Conservation (phyloP, 2,888 invertebrate species). For the Microdon myrmicae region DNA sequence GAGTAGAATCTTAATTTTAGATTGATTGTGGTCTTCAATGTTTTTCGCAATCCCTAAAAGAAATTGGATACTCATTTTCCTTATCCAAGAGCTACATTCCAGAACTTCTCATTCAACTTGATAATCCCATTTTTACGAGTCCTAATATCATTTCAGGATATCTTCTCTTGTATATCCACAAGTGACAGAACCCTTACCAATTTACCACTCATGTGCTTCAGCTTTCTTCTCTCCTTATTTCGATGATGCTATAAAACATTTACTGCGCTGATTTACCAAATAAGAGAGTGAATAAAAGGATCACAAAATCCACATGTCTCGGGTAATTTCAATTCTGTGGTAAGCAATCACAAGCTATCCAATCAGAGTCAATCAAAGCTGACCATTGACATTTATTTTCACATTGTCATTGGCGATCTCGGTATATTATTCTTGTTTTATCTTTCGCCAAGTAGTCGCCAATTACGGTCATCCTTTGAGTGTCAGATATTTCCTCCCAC, state of each 20-base stretch:
- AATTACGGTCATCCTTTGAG: too few relatives aligned
- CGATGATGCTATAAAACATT: constrained; percentile 38
- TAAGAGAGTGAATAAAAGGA: constrained; percentile 10
- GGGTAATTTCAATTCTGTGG: background rate
- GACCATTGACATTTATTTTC: constrained; percentile 46
- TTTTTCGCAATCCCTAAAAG: too few relatives aligned
- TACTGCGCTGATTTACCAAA: constrained; percentile 28
- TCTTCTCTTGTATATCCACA: constrained; percentile 1
- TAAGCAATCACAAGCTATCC: constrained; percentile 16
- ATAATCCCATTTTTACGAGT: constrained; percentile 3
- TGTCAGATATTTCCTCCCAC: too few relatives aligned
- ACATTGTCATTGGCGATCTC: constrained; percentile 34
- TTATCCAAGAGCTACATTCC: too few relatives aligned
- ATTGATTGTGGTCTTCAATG: too few relatives aligned
- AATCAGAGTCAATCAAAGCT: constrained; percentile 49
- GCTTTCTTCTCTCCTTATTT: background rate
- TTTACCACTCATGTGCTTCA: constrained; percentile 15
- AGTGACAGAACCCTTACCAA: constrained; percentile 16
- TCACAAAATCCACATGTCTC: constrained; percentile 12
- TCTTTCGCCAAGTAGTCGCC: too few relatives aligned
- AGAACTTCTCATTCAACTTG: too few relatives aligned
- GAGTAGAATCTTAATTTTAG: too few relatives aligned
- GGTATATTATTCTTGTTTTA: too few relatives aligned
- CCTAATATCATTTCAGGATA: constrained; percentile 1
- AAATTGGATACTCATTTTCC: too few relatives aligned